Percentiles rank a stretch among this genome's conserved stretches.
Conservation (phyloP, 2,888 invertebrate genomes). For the Biston stratarius region DNA sequence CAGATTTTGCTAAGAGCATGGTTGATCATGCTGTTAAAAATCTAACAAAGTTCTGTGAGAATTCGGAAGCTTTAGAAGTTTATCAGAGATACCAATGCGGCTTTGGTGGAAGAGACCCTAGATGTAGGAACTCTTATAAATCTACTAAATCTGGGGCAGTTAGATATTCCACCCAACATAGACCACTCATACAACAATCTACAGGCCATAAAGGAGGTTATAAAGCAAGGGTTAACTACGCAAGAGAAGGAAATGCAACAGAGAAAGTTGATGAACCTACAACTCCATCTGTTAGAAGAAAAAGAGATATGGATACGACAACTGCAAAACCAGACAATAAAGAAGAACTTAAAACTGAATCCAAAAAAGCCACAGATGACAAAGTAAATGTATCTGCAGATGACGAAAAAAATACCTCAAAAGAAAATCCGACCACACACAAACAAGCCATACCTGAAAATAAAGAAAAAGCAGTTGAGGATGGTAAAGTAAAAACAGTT, state of each 20-base stretch:
- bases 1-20: conserved; percentile 54
- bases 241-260: conserved; percentile 29
- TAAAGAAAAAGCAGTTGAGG: conserved; percentile 3
- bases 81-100: conserved; percentile 51
- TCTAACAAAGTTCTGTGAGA: conserved; percentile 62
- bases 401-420: neutral
- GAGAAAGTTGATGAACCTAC: conserved; percentile 9
- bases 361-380: neutral
- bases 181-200: conserved; percentile 54
- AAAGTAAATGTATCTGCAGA: neutral
- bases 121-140: conserved; percentile 48
- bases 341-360: neutral
- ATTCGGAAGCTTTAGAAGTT: conserved; percentile 49
- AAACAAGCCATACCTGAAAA: neutral
- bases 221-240: neutral
- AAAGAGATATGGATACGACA: conserved; percentile 19
- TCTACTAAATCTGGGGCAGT: conserved; percentile 61
- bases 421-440: neutral
- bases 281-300: conserved; percentile 23
- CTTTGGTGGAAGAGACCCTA: conserved; percentile 24
- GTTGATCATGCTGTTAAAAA: conserved; percentile 58
- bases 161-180: conserved; percentile 57
- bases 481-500: conserved; percentile 1
- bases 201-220: conserved; percentile 50
- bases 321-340: neutral